Percentiles rank a stretch among this genome's conserved stretches.
These are phyloP conservation scores for Alosa alosa DNA, from an alignment of 2,113 vertebrate genomes.

Conservation along the genomic window DNA sequence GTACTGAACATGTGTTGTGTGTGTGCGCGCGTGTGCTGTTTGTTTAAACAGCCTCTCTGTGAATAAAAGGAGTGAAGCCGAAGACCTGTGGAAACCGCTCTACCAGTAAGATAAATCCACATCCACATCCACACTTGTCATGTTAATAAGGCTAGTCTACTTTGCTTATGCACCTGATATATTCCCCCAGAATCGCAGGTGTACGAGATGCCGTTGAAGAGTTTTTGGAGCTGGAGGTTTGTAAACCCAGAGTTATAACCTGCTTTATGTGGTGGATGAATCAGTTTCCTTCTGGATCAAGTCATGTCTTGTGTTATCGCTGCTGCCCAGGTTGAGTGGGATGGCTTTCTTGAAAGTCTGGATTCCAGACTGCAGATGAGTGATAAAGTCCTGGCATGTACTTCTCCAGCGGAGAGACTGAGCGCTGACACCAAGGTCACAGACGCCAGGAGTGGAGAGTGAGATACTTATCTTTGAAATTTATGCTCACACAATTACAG, in stretches of 20 bases:
- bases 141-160: background rate
- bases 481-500: background rate
- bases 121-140: background rate
- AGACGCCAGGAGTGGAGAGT: constrained; percentile 60
- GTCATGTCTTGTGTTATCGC: background rate
- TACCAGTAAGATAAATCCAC: constrained; percentile 59
- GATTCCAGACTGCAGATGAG: constrained; percentile 53
- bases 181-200: constrained; percentile 45
- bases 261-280: background rate
- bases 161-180: background rate
- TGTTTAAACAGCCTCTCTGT: constrained; percentile 60
- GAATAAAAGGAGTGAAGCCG: constrained; percentile 63
- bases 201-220: constrained; percentile 60
- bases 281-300: background rate
- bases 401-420: constrained; percentile 40
- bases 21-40: background rate
- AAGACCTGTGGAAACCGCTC: constrained; percentile 60
- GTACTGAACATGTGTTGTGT: background rate
- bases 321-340: constrained; percentile 62
- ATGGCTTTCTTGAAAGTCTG: constrained; percentile 64
- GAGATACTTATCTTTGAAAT: constrained; percentile 22
- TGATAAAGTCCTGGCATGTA: constrained; percentile 46
- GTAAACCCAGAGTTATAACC: background rate
- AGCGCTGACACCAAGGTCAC: constrained; percentile 47
- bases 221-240: constrained; percentile 65